These are phyloP conservation scores for Drosophila acutilabella DNA, from an alignment of 2,888 invertebrate genomes.

Conservation along the genomic window DNA sequence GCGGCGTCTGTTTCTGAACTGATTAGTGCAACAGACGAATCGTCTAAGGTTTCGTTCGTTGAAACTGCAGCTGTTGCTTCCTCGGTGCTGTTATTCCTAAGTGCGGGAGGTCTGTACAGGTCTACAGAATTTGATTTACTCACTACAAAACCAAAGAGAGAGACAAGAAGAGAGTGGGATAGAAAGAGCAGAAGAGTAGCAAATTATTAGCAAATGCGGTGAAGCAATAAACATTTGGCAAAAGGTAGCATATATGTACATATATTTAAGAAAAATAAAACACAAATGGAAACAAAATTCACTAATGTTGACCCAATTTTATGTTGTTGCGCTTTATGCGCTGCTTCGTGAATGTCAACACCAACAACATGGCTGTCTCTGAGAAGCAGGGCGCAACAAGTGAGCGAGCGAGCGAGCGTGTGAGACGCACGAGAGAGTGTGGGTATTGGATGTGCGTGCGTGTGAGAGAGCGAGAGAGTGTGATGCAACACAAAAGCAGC, in stretches of 20 bases:
- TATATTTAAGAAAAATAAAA: conserved; percentile 24
- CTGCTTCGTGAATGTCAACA: conserved; percentile 78
- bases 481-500: conserved; percentile 69
- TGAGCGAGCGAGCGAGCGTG: conserved; percentile 29
- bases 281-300: conserved; percentile 50
- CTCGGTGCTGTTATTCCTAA: conserved; percentile 80
- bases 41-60: conserved; percentile 43
- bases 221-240: conserved; percentile 65
- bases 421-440: conserved; percentile 5
- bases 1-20: conserved; percentile 21
- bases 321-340: conserved; percentile 48
- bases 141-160: conserved; percentile 52
- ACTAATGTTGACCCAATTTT: conserved; percentile 74
- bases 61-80: conserved; percentile 24
- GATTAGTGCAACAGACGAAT: conserved; percentile 40
- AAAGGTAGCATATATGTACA: conserved; percentile 40
- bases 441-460: conserved; percentile 9
- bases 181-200: conserved; percentile 19
- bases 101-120: conserved; percentile 86
- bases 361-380: conserved; percentile 46
- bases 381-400: conserved; percentile 44
- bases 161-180: conserved; percentile 1
- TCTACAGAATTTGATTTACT: conserved; percentile 84
- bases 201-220: conserved; percentile 54
- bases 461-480: conserved; percentile 16